A percentile compares a stretch with the other conserved stretches of the same genome.
These are phyloP conservation scores for Lethenteron camtschaticum DNA, from an alignment of 2,113 vertebrate species.

Conservation along the genomic window DNA sequence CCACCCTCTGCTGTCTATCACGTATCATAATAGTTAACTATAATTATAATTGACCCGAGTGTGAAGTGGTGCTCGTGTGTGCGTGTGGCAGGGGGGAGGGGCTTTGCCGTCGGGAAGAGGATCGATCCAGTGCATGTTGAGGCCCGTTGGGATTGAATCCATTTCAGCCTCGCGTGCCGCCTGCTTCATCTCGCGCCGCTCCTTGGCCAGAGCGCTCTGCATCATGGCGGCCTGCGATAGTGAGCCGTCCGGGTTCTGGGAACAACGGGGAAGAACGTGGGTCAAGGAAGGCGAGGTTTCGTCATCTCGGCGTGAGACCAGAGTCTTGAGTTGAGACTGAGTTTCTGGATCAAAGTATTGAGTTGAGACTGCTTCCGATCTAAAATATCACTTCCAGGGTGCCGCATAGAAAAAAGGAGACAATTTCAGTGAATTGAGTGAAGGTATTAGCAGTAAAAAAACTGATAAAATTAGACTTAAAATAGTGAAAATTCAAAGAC, in stretches of 20 bases:
- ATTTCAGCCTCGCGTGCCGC: conserved; percentile 89
- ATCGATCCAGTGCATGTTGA: conserved; percentile 98
- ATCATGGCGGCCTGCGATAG: conserved; percentile 97
- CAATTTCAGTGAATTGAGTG: background rate
- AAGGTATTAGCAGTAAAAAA: background rate
- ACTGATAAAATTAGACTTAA: background rate
- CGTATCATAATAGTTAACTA: too few species aligned
- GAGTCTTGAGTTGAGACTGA: too few species aligned
- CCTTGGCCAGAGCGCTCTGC: conserved; percentile 91
- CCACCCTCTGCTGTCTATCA: too few species aligned
- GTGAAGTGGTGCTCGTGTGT: too few species aligned
- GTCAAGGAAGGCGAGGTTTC: too few species aligned
- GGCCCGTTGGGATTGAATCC: conserved; percentile 97
- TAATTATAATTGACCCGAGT: too few species aligned
- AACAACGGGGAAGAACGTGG: too few species aligned
- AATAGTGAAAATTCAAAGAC: background rate
- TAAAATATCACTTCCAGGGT: background rate
- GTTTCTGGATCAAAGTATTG: too few species aligned
- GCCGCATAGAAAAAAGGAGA: background rate
- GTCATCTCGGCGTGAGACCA: too few species aligned
- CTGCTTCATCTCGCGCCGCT: conserved; percentile 75
- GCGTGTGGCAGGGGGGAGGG: background rate
- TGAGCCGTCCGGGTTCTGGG: conserved; percentile 83
- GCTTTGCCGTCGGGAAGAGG: conserved; percentile 70
- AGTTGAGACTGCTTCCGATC: too few species aligned